Conservation (phyloP, 2,888 invertebrate species). For the Eudemis profundana region DNA sequence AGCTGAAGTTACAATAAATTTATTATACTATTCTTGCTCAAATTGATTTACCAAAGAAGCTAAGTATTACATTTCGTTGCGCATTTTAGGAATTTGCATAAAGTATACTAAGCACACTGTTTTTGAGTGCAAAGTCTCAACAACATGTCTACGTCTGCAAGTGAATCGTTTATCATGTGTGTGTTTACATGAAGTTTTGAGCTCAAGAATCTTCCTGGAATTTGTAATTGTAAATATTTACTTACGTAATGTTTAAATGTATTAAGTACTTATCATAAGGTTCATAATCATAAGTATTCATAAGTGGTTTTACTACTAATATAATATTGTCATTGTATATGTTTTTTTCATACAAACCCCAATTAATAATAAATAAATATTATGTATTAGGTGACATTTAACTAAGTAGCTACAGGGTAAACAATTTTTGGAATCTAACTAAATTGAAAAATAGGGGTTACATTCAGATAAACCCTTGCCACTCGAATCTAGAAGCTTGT, state of each 20-base stretch:
- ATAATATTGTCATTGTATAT: too few species aligned
- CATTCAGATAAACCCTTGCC: too few species aligned
- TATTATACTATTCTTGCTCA: not conserved
- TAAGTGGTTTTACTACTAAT: too few species aligned
- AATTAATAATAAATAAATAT: too few species aligned
- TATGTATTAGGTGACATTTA: too few species aligned
- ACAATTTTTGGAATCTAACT: too few species aligned
- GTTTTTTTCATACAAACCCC: too few species aligned
- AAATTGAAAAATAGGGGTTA: too few species aligned
- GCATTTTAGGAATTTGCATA: slow-evolving; percentile 19
- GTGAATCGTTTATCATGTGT: slow-evolving; percentile 21
- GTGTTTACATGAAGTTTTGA: slow-evolving; percentile 24
- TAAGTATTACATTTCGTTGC: slow-evolving; percentile 14
- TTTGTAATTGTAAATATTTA: not conserved
- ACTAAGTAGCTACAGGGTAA: too few species aligned
- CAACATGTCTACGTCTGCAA: slow-evolving; percentile 21
- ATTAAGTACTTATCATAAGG: too few species aligned
- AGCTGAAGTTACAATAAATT: not conserved
- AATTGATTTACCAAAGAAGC: not conserved
- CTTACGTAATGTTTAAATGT: not conserved
- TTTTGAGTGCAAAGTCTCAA: slow-evolving; percentile 30
- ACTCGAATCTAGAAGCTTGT: too few species aligned
- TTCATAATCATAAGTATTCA: too few species aligned
- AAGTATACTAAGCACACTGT: slow-evolving; percentile 25
- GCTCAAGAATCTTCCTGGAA: slow-evolving; percentile 11